Evolutionary conservation across 2,888 invertebrate genomes (phyloP).

Genomic region (Nephrotoma appendiculata): DNA sequence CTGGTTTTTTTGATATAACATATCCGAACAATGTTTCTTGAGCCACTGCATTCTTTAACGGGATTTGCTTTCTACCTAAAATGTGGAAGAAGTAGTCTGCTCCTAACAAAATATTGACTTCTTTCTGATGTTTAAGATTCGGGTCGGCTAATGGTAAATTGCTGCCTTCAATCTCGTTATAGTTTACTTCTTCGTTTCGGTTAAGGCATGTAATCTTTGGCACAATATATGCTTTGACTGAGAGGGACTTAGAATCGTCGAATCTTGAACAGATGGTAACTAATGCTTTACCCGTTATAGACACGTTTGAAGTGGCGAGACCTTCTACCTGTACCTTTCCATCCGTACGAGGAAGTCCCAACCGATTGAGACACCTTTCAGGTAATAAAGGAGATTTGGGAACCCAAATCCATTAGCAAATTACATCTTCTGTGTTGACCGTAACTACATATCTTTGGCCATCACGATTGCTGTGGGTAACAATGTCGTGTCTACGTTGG

Average conservation of each 20-base stretch:
- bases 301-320: not conserved
- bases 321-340: not conserved
- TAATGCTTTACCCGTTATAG: not conserved
- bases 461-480: no score
- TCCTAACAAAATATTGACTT: not conserved
- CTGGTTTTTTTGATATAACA: no score
- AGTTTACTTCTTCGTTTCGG: not conserved
- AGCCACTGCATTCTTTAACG: no score
- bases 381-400: conserved; percentile 7
- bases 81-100: not conserved
- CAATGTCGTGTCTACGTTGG: no score
- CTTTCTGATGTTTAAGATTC: not conserved
- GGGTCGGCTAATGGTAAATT: not conserved
- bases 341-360: not conserved
- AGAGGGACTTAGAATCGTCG: not conserved
- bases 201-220: not conserved
- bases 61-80: not conserved
- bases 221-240: not conserved
- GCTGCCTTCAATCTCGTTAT: not conserved
- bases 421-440: no score
- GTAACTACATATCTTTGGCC: no score
- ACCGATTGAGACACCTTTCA: conserved; percentile 10
- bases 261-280: not conserved
- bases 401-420: no score
- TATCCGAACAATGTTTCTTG: no score